Evolutionary conservation across 2,888 invertebrate genomes (phyloP), one percentile per base, ranked within the genome.

Genomic region (Brassicogethes aeneus): DNA sequence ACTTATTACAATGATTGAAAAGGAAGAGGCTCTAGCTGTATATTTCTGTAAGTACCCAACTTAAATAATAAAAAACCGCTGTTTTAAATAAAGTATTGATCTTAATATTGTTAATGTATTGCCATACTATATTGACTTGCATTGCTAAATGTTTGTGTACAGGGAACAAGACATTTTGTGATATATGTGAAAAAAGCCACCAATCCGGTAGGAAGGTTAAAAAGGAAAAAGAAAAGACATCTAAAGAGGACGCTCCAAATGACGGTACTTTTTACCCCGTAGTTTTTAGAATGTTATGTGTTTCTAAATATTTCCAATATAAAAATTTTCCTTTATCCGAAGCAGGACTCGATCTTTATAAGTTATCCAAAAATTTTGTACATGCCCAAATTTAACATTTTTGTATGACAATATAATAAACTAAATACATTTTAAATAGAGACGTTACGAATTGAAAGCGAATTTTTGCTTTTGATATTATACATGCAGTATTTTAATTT

Each of bases 81-180:
- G 23, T 23, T n/a, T n/a, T n/a, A n/a, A n/a, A n/a, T n/a, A n/a
- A n/a, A 10, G 23, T 23, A 7, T 7, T 23, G 23, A 23, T 23
- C 23, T 23, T 23, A 23, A 23, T 10, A 23, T 5, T 10, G 23
- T 10, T 23, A 7, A 23, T 23, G 23, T 7, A 23, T n/a, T 7
- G 23, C 23, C 10, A 23, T 7, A 5, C 5, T 3, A 35, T 3
- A 16, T 17, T 1, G 10, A 5, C 16, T 8, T 32, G 34, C 16
- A 3, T 31, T 15, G n/a, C n/a, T n/a, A 3, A 2, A 36, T 23
- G 40, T 50, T 36, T 53, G 39, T 55, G 45, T 55, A 52, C 80
- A 89, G 88, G 88, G 88, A 88, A 88, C 81, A 87, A 85, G 81
- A 88, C 87, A 61, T 78, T 85, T 69, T 89, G 89, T 72, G 87